Conservation (phyloP, 2,113 vertebrate species). For the Anarhynchus alexandrinus region DNA sequence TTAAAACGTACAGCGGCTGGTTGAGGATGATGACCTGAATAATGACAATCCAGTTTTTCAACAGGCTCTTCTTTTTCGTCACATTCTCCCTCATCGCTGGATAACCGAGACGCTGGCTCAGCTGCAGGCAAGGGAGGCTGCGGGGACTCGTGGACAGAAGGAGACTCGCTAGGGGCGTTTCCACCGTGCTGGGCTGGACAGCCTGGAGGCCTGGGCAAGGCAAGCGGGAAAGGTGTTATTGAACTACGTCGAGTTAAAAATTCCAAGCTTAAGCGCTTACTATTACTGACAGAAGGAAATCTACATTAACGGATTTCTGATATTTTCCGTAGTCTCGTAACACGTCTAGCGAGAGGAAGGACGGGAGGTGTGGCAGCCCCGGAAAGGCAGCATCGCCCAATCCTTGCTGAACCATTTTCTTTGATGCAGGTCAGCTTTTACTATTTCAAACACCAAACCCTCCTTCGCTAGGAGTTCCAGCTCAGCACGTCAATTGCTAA, state of each 20-base stretch:
- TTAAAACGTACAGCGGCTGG: slow-evolving; percentile 90
- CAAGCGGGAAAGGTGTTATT: neutral
- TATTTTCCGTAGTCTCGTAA: neutral
- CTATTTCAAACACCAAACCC: neutral
- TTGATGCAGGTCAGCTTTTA: neutral
- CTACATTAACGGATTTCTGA: neutral
- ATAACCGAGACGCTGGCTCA: slow-evolving; percentile 87
- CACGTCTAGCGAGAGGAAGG: neutral
- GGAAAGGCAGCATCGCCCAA: neutral
- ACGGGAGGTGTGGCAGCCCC: neutral
- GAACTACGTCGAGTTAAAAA: neutral
- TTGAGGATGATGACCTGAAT: slow-evolving; percentile 97
- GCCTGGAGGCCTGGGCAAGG: slow-evolving; percentile 82
- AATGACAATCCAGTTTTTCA: slow-evolving; percentile 99
- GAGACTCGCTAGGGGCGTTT: slow-evolving; percentile 80
- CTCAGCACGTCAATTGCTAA: neutral
- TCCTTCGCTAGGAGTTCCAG: neutral
- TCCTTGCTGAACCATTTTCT: neutral
- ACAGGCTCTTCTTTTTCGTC: slow-evolving; percentile 92
- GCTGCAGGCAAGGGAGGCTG: slow-evolving; percentile 83
- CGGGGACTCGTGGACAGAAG: slow-evolving; percentile 81
- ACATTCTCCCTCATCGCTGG: slow-evolving; percentile 97
- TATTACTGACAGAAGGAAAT: neutral
- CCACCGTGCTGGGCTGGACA: slow-evolving; percentile 82
- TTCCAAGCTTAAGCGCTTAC: neutral